Percentiles rank a stretch among this genome's conserved stretches.
phyloP scores from a whole-genome alignment of 2,888 invertebrate genomes.

The Fragum fragum region DNA sequence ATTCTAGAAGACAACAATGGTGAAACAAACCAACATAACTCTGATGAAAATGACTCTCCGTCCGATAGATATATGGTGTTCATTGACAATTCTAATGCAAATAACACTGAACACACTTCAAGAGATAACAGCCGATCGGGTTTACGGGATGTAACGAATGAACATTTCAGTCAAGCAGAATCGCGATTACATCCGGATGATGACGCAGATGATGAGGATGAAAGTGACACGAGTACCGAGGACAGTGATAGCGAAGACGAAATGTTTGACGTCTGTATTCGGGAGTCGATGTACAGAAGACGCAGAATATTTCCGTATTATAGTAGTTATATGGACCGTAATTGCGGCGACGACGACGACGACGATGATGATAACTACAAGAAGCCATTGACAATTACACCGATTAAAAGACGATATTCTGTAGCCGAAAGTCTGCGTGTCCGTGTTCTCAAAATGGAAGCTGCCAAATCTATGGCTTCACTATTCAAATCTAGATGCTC shows the following conservation, averaged over 20 bases:
- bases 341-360: conserved; percentile 12
- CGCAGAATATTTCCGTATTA: background rate
- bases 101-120: background rate
- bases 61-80: background rate
- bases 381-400: background rate
- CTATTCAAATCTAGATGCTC: conserved; percentile 1
- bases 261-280: conserved; percentile 30
- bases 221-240: conserved; percentile 1
- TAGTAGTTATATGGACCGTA: background rate
- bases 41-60: background rate
- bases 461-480: background rate
- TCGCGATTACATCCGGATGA: background rate
- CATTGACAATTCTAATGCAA: background rate
- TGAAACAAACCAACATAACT: background rate
- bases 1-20: background rate
- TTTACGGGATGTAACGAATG: background rate
- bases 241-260: conserved; percentile 20
- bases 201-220: conserved; percentile 23
- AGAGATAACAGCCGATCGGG: background rate
- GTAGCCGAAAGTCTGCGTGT: conserved; percentile 3
- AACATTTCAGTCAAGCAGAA: background rate
- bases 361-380: background rate
- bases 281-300: background rate
- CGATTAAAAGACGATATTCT: conserved; percentile 12
- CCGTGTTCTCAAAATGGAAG: conserved; percentile 4